Conservation (phyloP, 2,888 invertebrate species). For the Lobophora halterata region DNA sequence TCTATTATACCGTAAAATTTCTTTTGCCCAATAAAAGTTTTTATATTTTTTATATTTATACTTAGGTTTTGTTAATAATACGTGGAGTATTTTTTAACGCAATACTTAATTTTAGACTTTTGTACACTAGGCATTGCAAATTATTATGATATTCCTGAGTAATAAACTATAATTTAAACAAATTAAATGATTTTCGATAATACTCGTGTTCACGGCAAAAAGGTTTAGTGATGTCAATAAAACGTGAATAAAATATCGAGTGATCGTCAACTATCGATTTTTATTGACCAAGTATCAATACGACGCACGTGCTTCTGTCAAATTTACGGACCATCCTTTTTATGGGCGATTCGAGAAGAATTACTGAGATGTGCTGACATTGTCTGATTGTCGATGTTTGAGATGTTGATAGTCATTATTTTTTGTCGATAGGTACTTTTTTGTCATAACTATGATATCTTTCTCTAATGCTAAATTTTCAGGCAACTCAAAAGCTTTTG, state of each 20-base stretch:
- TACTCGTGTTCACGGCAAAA: conserved; percentile 49
- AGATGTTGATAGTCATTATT: neutral
- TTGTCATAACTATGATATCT: too few relatives aligned
- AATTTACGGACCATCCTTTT: conserved; percentile 50
- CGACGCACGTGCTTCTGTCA: conserved; percentile 51
- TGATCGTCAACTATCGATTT: conserved; percentile 20
- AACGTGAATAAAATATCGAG: conserved; percentile 32
- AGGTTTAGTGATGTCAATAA: conserved; percentile 47
- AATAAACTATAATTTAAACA: conserved; percentile 63
- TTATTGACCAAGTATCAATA: conserved; percentile 35
- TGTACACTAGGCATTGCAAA: conserved; percentile 40
- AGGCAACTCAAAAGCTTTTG: too few relatives aligned
- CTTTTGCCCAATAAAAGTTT: too few relatives aligned
- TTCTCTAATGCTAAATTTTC: too few relatives aligned
- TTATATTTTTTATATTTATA: too few relatives aligned
- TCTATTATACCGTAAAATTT: too few relatives aligned
- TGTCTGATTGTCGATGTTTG: conserved; percentile 37
- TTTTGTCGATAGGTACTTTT: conserved; percentile 13
- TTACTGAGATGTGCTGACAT: conserved; percentile 43
- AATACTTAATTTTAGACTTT: conserved; percentile 20
- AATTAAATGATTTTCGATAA: conserved; percentile 51
- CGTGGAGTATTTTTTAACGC: too few relatives aligned
- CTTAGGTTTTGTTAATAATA: too few relatives aligned
- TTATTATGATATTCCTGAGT: conserved; percentile 48
- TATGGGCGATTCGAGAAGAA: conserved; percentile 43